A percentile compares a stretch with the other conserved stretches of the same genome.
These are phyloP conservation scores for Myotis daubentonii DNA, from an alignment of 2,797 vertebrate genomes.

Conservation along the genomic window DNA sequence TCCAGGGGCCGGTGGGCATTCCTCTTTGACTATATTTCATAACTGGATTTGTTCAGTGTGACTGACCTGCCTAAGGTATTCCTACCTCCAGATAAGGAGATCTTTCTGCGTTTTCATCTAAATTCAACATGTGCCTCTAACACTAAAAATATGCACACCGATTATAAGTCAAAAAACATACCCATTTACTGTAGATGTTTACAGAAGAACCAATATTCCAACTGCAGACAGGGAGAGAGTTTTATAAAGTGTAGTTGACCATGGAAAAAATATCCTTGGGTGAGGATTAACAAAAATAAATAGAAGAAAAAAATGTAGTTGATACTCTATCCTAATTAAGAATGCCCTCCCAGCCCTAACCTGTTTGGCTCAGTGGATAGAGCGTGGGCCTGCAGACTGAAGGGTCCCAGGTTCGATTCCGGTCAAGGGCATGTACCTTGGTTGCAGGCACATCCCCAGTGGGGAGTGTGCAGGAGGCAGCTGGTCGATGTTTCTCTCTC, in stretches of 20 bases:
- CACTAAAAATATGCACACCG: constrained; percentile 14
- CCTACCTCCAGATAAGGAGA: neutral
- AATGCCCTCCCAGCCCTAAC: neutral
- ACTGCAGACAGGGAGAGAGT: neutral
- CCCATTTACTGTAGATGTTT: neutral
- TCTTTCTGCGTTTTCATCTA: neutral
- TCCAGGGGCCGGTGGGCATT: neutral
- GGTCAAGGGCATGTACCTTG: no score
- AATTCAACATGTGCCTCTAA: constrained; percentile 6
- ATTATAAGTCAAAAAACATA: constrained; percentile 20
- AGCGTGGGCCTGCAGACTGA: no score
- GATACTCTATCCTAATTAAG: neutral
- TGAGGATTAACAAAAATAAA: no score
- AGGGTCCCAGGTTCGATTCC: no score
- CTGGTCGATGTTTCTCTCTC: no score
- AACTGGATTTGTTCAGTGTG: neutral
- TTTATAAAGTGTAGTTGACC: neutral
- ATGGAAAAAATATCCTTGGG: no score
- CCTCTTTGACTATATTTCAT: neutral
- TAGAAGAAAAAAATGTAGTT: neutral
- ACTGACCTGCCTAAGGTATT: neutral
- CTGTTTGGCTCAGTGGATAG: no score
- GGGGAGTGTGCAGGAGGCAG: no score
- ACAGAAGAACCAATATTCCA: constrained; percentile 6
- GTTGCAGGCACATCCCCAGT: no score